Evolutionary conservation across 1,140 invertebrate species (phyloP), one percentile per base, ranked within the genome.

Genomic region (Drosophila ficusphila): DNA sequence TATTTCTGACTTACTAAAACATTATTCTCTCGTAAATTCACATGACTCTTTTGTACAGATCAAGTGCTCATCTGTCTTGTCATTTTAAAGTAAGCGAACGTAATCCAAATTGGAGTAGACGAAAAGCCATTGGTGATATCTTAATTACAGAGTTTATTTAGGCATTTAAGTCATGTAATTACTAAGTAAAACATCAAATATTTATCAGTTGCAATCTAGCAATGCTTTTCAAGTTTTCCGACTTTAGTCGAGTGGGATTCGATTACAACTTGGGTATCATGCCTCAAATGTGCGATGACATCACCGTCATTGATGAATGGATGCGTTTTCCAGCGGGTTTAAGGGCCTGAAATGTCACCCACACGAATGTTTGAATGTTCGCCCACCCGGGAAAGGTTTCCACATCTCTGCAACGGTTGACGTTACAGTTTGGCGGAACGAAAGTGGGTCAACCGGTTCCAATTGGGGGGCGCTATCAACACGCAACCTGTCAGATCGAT

Each of bases 401-500:
- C 4, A n/a, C 51, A 48, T 16, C 41, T 9, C 34, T 44, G n/a
- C 31, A 49, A 27, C 23, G 44, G 38, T 51, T 47, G n/a, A 18
- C 25, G 48, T 53, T 53, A 31, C 16, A 31, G 16, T 41, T 46
- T 41, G 48, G 12, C 31, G 23, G 51, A 58, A 57, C 27, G 44
- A 79, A 85, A 72, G 25, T 85, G 48, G 79, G 79, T 81, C 79
- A 85, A 69, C 42, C 53, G 64, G 57, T 42, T 70, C 19, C 41
- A 57, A 33, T 69, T 27, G 16, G 19, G 34, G 34, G 34, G 19
- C 34, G 18, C 58, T 53, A 64, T 74, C 48, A 36, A 48, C 76
- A 86, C 76, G 81, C 79, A 79, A 85, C 71, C 71, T 60, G 60
- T 36, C 52, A 67, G 52, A 49, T 74, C 71, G 48, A 73, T 73